Evolutionary conservation across 2,797 vertebrate species (phyloP), one percentile per base, ranked within the genome.

Genomic region (Lindbergichthys nudifrons): DNA sequence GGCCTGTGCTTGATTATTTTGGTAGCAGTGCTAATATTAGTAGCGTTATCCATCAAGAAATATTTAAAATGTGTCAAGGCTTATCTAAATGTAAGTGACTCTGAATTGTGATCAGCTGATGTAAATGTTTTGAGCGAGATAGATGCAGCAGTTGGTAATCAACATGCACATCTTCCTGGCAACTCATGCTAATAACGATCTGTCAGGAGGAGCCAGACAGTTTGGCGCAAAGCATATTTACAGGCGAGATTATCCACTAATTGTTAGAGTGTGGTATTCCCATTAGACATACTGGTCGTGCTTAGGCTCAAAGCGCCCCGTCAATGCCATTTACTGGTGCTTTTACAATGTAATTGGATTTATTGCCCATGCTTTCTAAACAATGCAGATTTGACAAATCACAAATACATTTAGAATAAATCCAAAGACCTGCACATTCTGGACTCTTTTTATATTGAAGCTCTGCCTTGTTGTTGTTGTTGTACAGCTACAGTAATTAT

Each of bases 161-260:
- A 90, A 90, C 89, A 89, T 89, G 85, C 81, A 86, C 80, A 84
- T 92, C 83, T 89, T 79, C 73, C 89, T 87, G 85, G 85, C 81
- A 90, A 84, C 79, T 86, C 83, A 84, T 87, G 83, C 85, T 89
- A 82, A 90, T 87, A 89, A 77, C 89, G 83, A 82, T 86, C 65
- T 71, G 75, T 86, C 73, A 84, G 66, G 26, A 45, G 82, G 88
- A 90, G 89, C 80, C 89, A 92, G 91, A 89, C 90, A 77, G 81
- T 83, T 87, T 81, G 88, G 86, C 72, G 75, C 84, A 82, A 66
- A 68, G 77, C 62, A 68, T 85, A 88, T 89, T 88, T 89, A 82
- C 83, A 84, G 75, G 70, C 72, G 19, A 82, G 58, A 84, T 79
- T 82, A 77, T 85, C 78, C 75, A 80, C 84, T 92, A 89, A 91